Evolutionary conservation across 2,797 vertebrate genomes (phyloP).

Genomic region (Hemitrygon akajei): DNA sequence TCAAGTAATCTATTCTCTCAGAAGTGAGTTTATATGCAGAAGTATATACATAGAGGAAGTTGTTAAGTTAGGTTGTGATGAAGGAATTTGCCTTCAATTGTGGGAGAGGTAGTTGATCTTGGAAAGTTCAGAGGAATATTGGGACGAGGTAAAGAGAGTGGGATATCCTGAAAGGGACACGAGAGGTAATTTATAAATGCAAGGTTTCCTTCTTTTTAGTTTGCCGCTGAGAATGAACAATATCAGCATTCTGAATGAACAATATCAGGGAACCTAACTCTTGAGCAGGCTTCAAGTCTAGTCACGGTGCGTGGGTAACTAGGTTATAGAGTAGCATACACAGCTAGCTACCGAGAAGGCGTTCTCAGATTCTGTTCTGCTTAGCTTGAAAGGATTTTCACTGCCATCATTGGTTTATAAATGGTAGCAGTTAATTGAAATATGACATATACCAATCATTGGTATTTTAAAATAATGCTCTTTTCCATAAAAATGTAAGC

Average conservation of each 20-base stretch:
- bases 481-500: background rate
- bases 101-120: background rate
- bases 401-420: background rate
- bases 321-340: background rate
- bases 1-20: too few relatives aligned
- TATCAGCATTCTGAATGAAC: background rate
- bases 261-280: background rate
- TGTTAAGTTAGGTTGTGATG: background rate
- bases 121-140: background rate
- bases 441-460: background rate
- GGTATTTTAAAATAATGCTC: too few relatives aligned
- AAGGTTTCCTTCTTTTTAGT: background rate
- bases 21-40: background rate
- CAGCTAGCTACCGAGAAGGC: background rate
- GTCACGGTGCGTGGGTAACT: background rate
- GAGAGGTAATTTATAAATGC: too few relatives aligned
- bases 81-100: background rate
- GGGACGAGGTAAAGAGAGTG: background rate
- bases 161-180: too few relatives aligned
- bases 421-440: too few relatives aligned
- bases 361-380: background rate
- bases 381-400: background rate
- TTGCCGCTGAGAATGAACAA: background rate
- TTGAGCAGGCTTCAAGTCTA: background rate
- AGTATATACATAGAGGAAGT: background rate